Base-by-base conservation (phyloP, 2,113 vertebrate genomes). In the Spermophilus dauricus region DNA sequence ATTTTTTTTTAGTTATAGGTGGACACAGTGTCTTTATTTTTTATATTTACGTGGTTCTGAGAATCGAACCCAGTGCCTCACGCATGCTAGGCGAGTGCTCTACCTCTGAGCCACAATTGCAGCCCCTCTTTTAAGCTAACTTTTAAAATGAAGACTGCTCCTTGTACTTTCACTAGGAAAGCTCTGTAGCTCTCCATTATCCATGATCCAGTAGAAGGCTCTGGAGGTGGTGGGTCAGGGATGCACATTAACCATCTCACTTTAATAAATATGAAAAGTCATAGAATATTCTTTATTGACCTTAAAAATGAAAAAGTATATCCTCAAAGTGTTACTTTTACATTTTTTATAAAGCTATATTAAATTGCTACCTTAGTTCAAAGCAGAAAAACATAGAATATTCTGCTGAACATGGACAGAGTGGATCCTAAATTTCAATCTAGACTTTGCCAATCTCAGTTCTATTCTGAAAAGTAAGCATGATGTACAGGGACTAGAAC, bases 391-490 rank as follows among this genome's bases (percentile, higher is more conserved):
- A n/a, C n/a, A n/a, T n/a, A n/a, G n/a, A n/a, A n/a, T 65, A 73
- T 86, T 58, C 42, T 63, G 58, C 24, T 86, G 67, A 93, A 30
- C 61, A 72, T 26, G 6, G 11, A 26, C 20, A 76, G 5, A 88
- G n/a, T 65, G 32, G 86, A 37, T 37, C 37, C n/a, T 83, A 76
- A 78, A 80, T 89, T 86, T 94, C 85, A 87, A 95, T 70, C 45
- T 81, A 95, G 13, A 26, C 34, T n/a, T 51, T 12, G 12, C 24
- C 30, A 53, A 69, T 73, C n/a, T 94, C 58, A 0, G 34, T 63
- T 78, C 17, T 90, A 13, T 84, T 88, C 26, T 69, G 48, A 87
- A 34, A 94, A 70, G 2, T 67, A 34, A 91, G 63, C 34, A 86
- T 32, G 65, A n/a, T 11, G 8, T 58, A 28, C 30, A 42, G 5